Conservation (phyloP, 1,140 invertebrate genomes). For the Neoseiulus cucumeris region DNA sequence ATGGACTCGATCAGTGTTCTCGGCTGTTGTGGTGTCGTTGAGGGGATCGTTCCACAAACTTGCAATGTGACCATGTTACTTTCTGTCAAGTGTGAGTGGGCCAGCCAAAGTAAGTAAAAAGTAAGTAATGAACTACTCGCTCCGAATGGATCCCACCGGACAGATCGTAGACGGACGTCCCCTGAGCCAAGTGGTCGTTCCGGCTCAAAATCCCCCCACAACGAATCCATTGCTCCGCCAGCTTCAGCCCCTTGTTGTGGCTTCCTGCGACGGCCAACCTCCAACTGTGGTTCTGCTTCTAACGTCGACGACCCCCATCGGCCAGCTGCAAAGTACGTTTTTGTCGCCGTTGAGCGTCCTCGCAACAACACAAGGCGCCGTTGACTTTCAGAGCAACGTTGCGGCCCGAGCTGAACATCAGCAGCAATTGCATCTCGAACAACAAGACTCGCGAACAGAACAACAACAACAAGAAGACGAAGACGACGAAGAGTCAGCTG, state of each 20-base stretch:
- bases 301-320: not conserved
- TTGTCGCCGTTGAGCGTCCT: slow-evolving; percentile 1
- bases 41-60: too few species aligned
- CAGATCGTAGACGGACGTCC: too few species aligned
- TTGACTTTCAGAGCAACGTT: too few species aligned
- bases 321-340: not conserved
- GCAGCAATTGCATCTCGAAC: not conserved
- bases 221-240: not conserved
- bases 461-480: slow-evolving; percentile 5
- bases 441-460: not conserved
- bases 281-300: not conserved
- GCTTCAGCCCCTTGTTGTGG: not conserved
- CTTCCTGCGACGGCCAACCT: slow-evolving; percentile 3
- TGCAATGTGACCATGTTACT: too few species aligned
- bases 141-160: too few species aligned
- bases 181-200: too few species aligned
- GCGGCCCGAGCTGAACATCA: not conserved
- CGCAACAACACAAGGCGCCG: not conserved
- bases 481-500: not conserved
- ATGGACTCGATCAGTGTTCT: too few species aligned
- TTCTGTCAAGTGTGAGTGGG: too few species aligned
- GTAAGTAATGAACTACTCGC: too few species aligned
- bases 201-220: too few species aligned
- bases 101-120: too few species aligned
- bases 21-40: too few species aligned